Base-by-base conservation (phyloP, 1,140 invertebrate genomes). In the Tetranychus urticae region DNA sequence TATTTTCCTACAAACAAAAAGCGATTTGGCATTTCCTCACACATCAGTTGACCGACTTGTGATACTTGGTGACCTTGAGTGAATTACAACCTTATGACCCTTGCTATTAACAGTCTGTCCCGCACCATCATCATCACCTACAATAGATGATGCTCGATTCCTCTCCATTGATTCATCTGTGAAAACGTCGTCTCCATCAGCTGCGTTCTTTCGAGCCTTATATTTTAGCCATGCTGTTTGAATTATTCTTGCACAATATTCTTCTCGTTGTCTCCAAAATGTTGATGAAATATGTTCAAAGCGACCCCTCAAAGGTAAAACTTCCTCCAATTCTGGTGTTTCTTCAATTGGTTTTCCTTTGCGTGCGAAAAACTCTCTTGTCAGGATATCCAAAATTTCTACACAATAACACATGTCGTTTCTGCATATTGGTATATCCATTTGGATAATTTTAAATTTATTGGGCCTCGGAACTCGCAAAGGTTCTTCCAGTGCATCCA, bases 351-450 rank as follows among this genome's bases (percentile, higher is more conserved):
- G 62, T 42, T 64, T 55, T 3, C 88, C 77, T 72, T 96, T 97
- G 59, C 90, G 78, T 58, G 87, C 90, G 72, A 97, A 91, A 78
- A 96, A 97, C 79, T 96, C 89, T 67, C 77, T 78, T 31, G 77
- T 78, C 61, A 97, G 79, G 39, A 90, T 90, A 75, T 97, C 91
- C 68, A 97, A 78, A 68, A 97, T 94, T 76, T 97, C 92, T 66
- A 93, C 87, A 75, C 92, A 97, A 77, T 88, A 93, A 80, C 93
- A 88, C 74, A 86, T 79, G 75, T 97, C 91, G 52, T 84, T 86
- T 75, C 91, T 88, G 77, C 91, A 97, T 71, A 97, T 97, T 58
- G 91, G 86, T 71, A 97, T 96, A 74, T 97, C 90, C 86, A 97
- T 90, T 67, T 87, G 89, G 71, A 96, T 88, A 69, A 97, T 90